Evolutionary conservation across 2,797 vertebrate genomes (phyloP).

Genomic region (Coluber constrictor): DNA sequence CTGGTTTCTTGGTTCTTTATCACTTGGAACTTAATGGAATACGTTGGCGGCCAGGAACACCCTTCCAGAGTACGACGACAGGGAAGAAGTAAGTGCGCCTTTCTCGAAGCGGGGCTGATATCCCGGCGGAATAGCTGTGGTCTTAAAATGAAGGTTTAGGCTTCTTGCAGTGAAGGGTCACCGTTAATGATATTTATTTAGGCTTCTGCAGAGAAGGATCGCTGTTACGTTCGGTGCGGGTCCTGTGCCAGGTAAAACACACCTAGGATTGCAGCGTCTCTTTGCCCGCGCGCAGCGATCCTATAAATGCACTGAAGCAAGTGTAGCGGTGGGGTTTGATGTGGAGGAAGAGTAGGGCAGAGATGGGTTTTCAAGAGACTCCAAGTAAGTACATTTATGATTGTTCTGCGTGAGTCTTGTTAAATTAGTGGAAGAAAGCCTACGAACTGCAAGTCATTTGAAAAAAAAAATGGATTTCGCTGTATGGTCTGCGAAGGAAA

Average conservation of each 20-base stretch:
- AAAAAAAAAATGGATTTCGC: background rate
- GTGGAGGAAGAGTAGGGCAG: too few species aligned
- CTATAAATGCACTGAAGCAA: background rate
- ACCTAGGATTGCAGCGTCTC: background rate
- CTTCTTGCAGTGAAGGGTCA: background rate
- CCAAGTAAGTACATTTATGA: background rate
- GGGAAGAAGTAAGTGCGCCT: constrained; percentile 88
- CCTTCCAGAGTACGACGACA: constrained; percentile 91
- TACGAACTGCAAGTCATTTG: background rate
- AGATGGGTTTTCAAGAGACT: background rate
- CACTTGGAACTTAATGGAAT: constrained; percentile 97
- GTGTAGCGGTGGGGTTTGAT: too few species aligned
- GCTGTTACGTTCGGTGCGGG: too few species aligned
- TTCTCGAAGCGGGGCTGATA: background rate
- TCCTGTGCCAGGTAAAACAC: background rate
- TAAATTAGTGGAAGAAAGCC: background rate
- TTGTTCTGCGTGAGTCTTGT: background rate
- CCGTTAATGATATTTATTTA: background rate
- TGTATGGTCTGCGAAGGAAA: background rate
- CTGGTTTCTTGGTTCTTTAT: constrained; percentile 96
- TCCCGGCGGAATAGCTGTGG: background rate
- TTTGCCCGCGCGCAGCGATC: background rate
- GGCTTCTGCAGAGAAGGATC: background rate
- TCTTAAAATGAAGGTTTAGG: background rate
- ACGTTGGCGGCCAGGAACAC: constrained; percentile 93